phyloP scores from a whole-genome alignment of 1,140 invertebrate genomes.

The Ips typographus region DNA sequence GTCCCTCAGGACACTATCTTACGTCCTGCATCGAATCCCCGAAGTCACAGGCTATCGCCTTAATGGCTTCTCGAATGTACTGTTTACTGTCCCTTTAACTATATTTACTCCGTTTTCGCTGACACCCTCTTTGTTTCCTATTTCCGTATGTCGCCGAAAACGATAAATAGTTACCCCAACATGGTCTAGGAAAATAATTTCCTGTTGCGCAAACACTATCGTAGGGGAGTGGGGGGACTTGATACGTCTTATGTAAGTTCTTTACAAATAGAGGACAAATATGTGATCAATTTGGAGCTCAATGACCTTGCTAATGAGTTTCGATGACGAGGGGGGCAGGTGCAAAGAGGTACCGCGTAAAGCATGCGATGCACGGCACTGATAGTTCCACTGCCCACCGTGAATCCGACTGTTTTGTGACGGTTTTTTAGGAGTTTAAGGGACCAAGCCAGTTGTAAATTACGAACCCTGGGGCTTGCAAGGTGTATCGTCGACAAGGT shows the following conservation, averaged over 20 bases:
- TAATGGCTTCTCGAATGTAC: conserved; percentile 38
- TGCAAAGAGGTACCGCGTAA: conserved; percentile 23
- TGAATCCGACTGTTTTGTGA: conserved; percentile 36
- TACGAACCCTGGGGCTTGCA: conserved; percentile 20
- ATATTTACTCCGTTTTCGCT: conserved; percentile 32
- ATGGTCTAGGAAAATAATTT: conserved; percentile 20
- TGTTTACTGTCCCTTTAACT: conserved; percentile 38
- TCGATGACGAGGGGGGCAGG: conserved; percentile 18
- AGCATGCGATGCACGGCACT: conserved; percentile 29
- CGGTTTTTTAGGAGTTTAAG: conserved; percentile 29
- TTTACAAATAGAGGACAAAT: too few species aligned
- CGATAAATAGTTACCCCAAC: conserved; percentile 18
- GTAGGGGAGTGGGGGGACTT: too few species aligned
- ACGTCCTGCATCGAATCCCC: conserved; percentile 22
- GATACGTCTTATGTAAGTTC: too few species aligned
- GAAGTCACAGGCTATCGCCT: conserved; percentile 41
- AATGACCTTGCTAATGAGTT: conserved; percentile 8
- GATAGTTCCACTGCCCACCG: conserved; percentile 31
- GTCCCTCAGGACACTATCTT: conserved; percentile 26
- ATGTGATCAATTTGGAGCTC: not conserved
- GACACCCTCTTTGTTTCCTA: conserved; percentile 31
- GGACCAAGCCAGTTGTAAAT: conserved; percentile 17
- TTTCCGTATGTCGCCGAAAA: conserved; percentile 22
- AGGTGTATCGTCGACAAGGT: conserved; percentile 12
- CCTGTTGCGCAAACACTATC: not conserved